Conservation (phyloP, 2,888 invertebrate genomes). For the Machimus atricapillus region DNA sequence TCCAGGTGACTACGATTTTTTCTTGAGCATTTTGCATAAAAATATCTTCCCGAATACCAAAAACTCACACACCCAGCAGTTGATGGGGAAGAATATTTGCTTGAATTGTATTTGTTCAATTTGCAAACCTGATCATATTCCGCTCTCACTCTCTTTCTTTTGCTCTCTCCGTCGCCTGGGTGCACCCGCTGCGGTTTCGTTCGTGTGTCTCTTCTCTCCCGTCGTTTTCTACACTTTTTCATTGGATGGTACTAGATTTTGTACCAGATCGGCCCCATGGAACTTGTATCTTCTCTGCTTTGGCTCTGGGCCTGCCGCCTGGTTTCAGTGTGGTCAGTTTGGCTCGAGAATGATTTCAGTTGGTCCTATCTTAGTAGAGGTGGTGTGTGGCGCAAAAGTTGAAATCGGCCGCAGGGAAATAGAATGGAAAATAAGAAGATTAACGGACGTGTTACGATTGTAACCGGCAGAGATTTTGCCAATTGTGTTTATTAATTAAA, state of each 20-base stretch:
- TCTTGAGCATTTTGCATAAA: background rate
- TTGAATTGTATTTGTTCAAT: background rate
- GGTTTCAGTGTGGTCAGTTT: background rate
- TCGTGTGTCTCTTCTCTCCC: background rate
- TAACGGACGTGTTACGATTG: background rate
- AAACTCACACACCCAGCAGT: background rate
- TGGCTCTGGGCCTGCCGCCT: background rate
- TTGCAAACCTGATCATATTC: slow-evolving; percentile 11
- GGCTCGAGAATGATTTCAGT: background rate
- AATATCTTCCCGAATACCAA: slow-evolving; percentile 6
- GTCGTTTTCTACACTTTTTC: background rate
- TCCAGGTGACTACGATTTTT: slow-evolving; percentile 16
- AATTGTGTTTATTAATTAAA: background rate
- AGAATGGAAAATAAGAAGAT: background rate
- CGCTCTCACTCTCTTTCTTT: background rate
- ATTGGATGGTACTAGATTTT: background rate
- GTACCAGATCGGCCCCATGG: slow-evolving; percentile 10
- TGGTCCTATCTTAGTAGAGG: background rate
- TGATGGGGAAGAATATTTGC: background rate
- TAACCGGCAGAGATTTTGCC: background rate
- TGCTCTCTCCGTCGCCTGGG: background rate
- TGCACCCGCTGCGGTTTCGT: background rate
- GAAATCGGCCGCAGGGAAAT: background rate
- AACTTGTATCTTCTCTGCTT: background rate
- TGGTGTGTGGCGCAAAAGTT: background rate